Evolutionary conservation across 2,797 vertebrate species (phyloP).

Genomic region (Anguilla megastoma): DNA sequence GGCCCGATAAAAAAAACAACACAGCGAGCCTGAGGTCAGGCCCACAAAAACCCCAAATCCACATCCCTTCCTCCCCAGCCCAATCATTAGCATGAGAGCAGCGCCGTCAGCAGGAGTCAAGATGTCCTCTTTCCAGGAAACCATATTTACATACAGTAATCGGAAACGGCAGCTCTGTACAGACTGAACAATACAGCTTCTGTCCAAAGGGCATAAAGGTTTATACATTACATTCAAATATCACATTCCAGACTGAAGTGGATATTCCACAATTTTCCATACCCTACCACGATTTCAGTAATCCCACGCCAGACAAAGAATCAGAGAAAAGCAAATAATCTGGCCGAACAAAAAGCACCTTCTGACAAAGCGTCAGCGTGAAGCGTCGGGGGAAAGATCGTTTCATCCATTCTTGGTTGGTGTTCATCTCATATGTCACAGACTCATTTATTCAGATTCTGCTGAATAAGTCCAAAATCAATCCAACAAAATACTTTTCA

Average conservation of each 20-base stretch:
- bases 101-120: not conserved
- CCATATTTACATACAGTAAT: not conserved
- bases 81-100: not conserved
- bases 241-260: not conserved
- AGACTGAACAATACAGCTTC: not conserved
- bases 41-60: not conserved
- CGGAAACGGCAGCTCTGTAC: not conserved
- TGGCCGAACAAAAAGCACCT: not conserved
- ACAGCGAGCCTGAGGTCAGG: not conserved
- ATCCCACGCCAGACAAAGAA: too few species aligned
- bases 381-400: not conserved
- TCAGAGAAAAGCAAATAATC: not conserved
- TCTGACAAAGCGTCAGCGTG: not conserved
- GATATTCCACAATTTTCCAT: not conserved
- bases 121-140: not conserved
- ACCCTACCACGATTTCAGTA: not conserved
- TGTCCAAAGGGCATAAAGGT: not conserved
- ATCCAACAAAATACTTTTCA: not conserved
- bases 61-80: not conserved
- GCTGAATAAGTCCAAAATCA: not conserved
- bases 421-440: not conserved
- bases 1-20: not conserved
- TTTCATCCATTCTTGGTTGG: not conserved
- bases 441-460: not conserved
- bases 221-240: not conserved